Conservation (phyloP, 1,140 invertebrate species). For the Lasaia peninsularis region DNA sequence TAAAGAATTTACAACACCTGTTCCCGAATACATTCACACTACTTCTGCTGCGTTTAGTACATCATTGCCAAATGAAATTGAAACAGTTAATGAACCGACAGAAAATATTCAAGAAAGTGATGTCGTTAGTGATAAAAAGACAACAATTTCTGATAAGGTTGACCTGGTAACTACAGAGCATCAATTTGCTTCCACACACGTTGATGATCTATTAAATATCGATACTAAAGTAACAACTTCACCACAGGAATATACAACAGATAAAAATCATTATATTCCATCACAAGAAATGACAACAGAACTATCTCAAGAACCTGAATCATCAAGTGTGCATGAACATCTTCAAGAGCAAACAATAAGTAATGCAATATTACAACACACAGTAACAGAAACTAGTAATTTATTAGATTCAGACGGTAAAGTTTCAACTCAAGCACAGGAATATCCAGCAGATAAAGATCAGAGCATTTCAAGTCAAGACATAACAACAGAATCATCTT, state of each 20-base stretch:
- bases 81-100: conserved; percentile 12
- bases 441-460: too few relatives aligned
- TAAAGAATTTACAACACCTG: neutral
- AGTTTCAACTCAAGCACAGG: too few relatives aligned
- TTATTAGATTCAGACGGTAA: too few relatives aligned
- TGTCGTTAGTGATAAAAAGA: neutral
- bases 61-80: neutral
- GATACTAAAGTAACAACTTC: neutral
- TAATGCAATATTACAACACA: too few relatives aligned
- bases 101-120: conserved; percentile 5
- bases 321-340: neutral
- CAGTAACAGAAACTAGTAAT: too few relatives aligned
- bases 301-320: neutral
- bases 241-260: conserved; percentile 23
- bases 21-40: neutral
- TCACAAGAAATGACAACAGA: neutral
- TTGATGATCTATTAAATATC: neutral
- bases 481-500: too few relatives aligned
- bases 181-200: neutral
- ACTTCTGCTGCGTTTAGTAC: neutral
- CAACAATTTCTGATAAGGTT: neutral
- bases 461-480: too few relatives aligned
- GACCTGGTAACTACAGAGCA: neutral
- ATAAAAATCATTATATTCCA: neutral
- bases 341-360: neutral